Conservation (phyloP, 1,140 invertebrate species). For the Drosophila tropicalis region DNA sequence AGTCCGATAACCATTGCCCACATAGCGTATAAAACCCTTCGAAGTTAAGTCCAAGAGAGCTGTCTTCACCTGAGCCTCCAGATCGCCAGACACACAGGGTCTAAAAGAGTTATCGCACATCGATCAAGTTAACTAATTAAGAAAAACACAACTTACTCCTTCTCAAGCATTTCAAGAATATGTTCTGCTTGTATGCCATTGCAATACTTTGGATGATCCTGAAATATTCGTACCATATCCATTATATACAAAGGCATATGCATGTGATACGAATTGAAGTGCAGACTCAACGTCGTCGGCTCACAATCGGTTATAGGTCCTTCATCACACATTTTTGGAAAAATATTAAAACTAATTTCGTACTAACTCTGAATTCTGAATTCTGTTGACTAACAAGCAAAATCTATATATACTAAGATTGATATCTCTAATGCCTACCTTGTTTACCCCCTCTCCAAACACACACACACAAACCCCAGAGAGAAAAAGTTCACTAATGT, state of each 20-base stretch:
- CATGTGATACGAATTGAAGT: constrained; percentile 71
- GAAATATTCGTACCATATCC: constrained; percentile 74
- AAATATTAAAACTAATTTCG: background rate
- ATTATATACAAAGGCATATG: constrained; percentile 73
- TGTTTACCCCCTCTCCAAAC: background rate
- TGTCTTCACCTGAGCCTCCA: constrained; percentile 73
- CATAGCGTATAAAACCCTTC: constrained; percentile 71
- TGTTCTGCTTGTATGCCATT: constrained; percentile 65
- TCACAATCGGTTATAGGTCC: constrained; percentile 62
- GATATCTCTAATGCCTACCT: constrained; percentile 11
- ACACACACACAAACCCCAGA: too few species aligned
- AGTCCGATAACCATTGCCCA: constrained; percentile 74
- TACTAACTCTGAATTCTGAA: background rate
- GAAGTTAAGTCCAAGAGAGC: constrained; percentile 65
- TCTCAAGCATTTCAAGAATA: constrained; percentile 71
- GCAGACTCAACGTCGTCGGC: constrained; percentile 63
- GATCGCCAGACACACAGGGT: constrained; percentile 70
- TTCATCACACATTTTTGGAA: constrained; percentile 54
- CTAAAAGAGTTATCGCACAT: constrained; percentile 30
- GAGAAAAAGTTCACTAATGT: constrained; percentile 56
- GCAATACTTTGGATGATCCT: constrained; percentile 76
- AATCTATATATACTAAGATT: constrained; percentile 10
- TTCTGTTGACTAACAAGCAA: constrained; percentile 11
- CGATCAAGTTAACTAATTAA: background rate
- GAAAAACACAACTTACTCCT: constrained; percentile 60